These are phyloP conservation scores for Stomatorhinus walkeri DNA, from an alignment of 2,797 vertebrate genomes.

Conservation along the genomic window DNA sequence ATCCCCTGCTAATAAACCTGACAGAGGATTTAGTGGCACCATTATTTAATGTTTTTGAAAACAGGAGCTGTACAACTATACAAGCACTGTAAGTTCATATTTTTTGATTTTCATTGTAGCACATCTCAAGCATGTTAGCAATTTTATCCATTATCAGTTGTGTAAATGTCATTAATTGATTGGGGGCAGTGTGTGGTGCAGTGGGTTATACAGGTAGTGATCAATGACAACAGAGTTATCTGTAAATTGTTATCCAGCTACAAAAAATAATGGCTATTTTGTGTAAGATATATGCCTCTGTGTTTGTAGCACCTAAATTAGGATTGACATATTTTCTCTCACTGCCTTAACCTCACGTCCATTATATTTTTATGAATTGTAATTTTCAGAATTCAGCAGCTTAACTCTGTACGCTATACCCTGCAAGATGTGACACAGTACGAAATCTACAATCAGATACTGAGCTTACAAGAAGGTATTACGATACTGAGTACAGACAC, in stretches of 20 bases:
- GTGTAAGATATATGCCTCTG: not conserved
- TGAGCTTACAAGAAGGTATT: constrained; percentile 51
- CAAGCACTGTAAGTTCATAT: constrained; percentile 42
- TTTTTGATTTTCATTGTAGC: not conserved
- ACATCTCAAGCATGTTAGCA: not conserved
- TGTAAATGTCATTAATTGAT: not conserved
- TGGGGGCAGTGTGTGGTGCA: not conserved
- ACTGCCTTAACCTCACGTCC: not conserved
- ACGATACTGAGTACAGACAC: constrained; percentile 37
- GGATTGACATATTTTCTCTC: not conserved
- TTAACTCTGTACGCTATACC: constrained; percentile 42
- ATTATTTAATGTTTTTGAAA: constrained; percentile 46
- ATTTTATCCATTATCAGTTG: not conserved
- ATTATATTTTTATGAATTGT: constrained; percentile 6
- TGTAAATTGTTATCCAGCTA: not conserved
- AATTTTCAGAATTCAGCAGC: constrained; percentile 41
- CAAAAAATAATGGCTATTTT: not conserved
- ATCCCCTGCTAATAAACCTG: constrained; percentile 47
- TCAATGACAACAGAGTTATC: not conserved
- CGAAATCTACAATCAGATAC: constrained; percentile 46
- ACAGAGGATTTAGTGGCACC: constrained; percentile 33
- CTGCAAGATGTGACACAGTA: constrained; percentile 38
- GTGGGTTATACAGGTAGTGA: not conserved
- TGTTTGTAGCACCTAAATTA: not conserved
- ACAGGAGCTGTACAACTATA: constrained; percentile 47